Base-by-base conservation (phyloP, 2,888 invertebrate species). In the Homarus gammarus region DNA sequence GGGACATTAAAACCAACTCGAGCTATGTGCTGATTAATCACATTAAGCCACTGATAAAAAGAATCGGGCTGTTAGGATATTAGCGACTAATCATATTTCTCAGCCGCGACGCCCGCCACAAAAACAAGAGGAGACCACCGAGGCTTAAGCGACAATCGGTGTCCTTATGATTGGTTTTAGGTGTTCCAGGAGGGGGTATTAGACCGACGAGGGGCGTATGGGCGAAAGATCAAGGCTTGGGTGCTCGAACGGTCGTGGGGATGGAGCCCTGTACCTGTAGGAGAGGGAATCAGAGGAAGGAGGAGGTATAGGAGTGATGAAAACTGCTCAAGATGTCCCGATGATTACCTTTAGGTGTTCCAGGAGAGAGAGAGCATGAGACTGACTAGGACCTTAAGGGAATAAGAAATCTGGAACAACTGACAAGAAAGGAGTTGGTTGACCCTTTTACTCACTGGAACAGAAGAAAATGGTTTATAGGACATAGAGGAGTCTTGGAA, bases 11-110 rank as follows among this genome's bases (percentile, higher is more conserved):
- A 68, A 77, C 77, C 77, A 77, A 56, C 85, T 40, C 68, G 85
- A 77, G 44, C 40, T 72, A 36, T 75, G 75, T 61, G 73, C 38
- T 85, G 85, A 85, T 85, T 85, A 85, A 85, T 85, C 77, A 77
- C 85, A 85, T 85, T 85, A 85, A 44, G 27, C 44, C 44, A 44
- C 64, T 64, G 85, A 85, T 85, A 85, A 77, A 70, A 18, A 40
- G 33, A 51, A 51, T 40, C 56, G 22, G 38, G 31, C 84, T 36
- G 38, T 73, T 49, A 40, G 75, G 56, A 75, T 49, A 83, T 70
- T 70, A 83, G 83, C 49, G 44, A 51, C 51, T 70, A 70, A 49
- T 70, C 51, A 70, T 36, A 72, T 61, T 79, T 79, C 36, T 61
- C 18, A 22, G 6, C 3, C 27, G 10, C 64, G 61, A 79, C 61